These are phyloP conservation scores for Acrobasis repandana DNA, from an alignment of 2,888 invertebrate genomes.

Conservation along the genomic window DNA sequence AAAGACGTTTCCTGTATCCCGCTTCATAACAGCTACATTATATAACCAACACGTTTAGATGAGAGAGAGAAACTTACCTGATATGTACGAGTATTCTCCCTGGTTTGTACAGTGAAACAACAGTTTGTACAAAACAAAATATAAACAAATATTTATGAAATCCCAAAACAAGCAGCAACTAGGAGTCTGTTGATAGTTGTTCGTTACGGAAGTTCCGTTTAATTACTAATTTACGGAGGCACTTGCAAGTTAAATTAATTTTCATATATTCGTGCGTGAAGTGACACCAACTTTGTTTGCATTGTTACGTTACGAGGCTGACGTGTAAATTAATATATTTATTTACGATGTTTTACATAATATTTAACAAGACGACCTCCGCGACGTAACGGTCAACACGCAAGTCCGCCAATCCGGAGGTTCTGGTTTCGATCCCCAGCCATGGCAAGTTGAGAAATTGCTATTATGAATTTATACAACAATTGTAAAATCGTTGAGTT, in stretches of 20 bases:
- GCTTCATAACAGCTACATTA: no score
- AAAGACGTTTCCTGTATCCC: no score
- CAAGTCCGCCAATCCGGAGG: no score
- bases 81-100: background rate
- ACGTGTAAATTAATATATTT: background rate
- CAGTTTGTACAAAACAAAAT: slow-evolving; percentile 11
- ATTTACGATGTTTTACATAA: background rate
- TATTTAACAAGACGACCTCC: background rate
- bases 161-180: slow-evolving; percentile 24
- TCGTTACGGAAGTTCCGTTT: slow-evolving; percentile 41
- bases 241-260: slow-evolving; percentile 57
- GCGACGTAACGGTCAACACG: no score
- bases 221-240: slow-evolving; percentile 39
- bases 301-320: slow-evolving; percentile 21
- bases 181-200: slow-evolving; percentile 31
- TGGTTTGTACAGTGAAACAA: background rate
- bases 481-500: no score
- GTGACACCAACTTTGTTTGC: slow-evolving; percentile 31
- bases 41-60: no score
- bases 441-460: no score
- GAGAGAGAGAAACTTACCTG: no score
- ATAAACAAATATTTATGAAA: slow-evolving; percentile 31
- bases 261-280: slow-evolving; percentile 41
- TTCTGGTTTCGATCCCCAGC: no score
- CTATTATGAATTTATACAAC: no score